Evolutionary conservation across 2,888 invertebrate species (phyloP).

Genomic region (Hypolimnas misippus): DNA sequence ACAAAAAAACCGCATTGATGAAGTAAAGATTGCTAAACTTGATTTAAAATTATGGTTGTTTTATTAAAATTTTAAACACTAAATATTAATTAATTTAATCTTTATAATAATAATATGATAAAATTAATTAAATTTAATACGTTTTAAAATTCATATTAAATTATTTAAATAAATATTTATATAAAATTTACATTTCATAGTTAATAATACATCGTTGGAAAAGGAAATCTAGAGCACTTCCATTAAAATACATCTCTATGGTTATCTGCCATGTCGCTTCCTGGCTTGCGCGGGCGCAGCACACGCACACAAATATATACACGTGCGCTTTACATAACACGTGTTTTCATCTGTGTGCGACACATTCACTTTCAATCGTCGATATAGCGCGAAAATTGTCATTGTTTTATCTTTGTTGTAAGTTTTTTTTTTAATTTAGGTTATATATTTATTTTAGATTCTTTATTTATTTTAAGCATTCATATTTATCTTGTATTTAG

Average conservation of each 20-base stretch:
- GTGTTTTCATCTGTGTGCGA: slow-evolving; percentile 43
- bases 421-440: neutral
- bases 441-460: neutral
- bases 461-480: neutral
- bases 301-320: slow-evolving; percentile 50
- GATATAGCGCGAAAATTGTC: slow-evolving; percentile 44
- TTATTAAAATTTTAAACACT: neutral
- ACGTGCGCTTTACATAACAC: slow-evolving; percentile 33
- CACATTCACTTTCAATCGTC: slow-evolving; percentile 72
- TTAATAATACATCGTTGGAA: neutral
- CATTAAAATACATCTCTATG: slow-evolving; percentile 28
- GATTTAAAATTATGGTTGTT: neutral
- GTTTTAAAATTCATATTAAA: neutral
- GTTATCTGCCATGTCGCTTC: slow-evolving; percentile 52
- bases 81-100: slow-evolving; percentile 1
- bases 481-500: neutral
- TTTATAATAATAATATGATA: neutral
- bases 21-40: too few species aligned
- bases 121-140: neutral
- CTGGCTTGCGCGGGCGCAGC: slow-evolving; percentile 47
- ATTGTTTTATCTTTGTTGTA: slow-evolving; percentile 23
- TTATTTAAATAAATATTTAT: neutral
- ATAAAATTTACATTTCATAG: neutral
- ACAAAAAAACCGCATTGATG: too few species aligned
- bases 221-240: slow-evolving; percentile 23